Evolutionary conservation across 2,797 vertebrate genomes (phyloP), one percentile per base, ranked within the genome.

Genomic region (Clamator glandarius): DNA sequence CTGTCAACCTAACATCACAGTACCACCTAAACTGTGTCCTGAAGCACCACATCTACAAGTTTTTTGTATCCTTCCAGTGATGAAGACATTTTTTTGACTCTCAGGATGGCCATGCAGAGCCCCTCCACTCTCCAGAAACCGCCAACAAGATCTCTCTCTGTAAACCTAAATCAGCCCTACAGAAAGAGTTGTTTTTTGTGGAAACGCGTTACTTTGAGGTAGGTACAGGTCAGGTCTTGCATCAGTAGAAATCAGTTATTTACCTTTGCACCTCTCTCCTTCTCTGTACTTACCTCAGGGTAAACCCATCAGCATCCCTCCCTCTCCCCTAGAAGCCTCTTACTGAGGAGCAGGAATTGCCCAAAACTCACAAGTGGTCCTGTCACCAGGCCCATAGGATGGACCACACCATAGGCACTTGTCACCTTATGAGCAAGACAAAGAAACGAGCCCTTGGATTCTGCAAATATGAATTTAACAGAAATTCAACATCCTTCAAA

Each of bases 371-470:
- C 12, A 20, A 7, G 13, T 11, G 36, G 6, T 33, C 2, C 8
- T 19, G 15, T 41, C 41, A 11, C 35, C 72, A 52, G 5, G 20
- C 55, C 28, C 18, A 2, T 1, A 9, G 24, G 26, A 31, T 12
- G 59, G 29, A 24, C 55, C 21, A 4, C 6, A 11, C 13, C 74
- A 20, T 0, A 0, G 50, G 20, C 31, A 29, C 33, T 57, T 18
- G 23, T 31, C 18, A n/a, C 68, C 33, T 15, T 0, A 0, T 1
- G 44, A 70, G 28, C 1, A 3, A 50, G 61, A 64, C n/a, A 31
- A n/a, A 18, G 63, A 9, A 63, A 35, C 0, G 0, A 31, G 6
- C 35, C 20, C 36, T 46, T 25, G 24, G 50, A 10, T 68, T 54
- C 35, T 28, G 23, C 15, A 62, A 50, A 36, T 6, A 42, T 5